Evolutionary conservation across 2,797 vertebrate species (phyloP).

Genomic region (Xerus rutilus): DNA sequence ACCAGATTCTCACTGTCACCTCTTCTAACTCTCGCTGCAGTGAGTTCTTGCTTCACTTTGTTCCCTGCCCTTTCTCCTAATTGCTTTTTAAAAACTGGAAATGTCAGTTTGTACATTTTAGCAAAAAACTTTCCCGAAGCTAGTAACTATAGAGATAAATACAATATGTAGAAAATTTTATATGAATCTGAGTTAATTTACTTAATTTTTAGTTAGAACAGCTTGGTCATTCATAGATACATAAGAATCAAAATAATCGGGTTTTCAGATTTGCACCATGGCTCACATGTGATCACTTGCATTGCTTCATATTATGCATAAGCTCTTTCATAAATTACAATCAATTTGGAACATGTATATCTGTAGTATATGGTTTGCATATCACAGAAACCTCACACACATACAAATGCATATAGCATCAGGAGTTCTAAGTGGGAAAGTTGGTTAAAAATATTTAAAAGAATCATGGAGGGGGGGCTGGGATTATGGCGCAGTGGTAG

Average conservation of each 20-base stretch:
- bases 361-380: neutral
- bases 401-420: too few species aligned
- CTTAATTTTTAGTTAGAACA: neutral
- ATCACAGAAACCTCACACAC: neutral
- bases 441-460: neutral
- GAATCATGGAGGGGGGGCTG: neutral
- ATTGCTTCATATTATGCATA: neutral
- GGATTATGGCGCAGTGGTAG: too few species aligned
- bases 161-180: neutral
- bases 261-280: neutral
- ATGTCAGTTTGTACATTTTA: neutral
- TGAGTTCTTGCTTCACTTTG: neutral
- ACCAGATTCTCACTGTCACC: too few species aligned
- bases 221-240: neutral
- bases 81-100: neutral
- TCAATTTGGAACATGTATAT: neutral
- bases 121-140: neutral
- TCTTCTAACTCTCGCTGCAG: accelerated
- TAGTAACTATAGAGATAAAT: too few species aligned
- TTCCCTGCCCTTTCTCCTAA: neutral
- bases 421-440: neutral
- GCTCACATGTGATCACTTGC: neutral
- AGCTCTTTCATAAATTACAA: neutral
- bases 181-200: neutral
- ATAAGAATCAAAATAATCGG: neutral